Evolutionary conservation across 2,888 invertebrate genomes (phyloP), one percentile per base, ranked within the genome.

Genomic region (Lobophora halterata): DNA sequence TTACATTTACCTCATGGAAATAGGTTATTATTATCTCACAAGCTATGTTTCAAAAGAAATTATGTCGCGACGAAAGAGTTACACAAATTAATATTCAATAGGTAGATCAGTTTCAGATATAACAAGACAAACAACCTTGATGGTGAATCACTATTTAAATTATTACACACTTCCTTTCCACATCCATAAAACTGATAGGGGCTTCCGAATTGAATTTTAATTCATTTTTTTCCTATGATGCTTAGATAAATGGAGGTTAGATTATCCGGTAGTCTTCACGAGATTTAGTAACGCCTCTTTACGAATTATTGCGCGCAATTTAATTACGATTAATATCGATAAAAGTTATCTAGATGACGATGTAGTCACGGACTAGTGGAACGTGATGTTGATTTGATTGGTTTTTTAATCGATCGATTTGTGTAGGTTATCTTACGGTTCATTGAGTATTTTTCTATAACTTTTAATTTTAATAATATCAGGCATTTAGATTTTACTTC

Each of bases 221-320:
- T 55, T 49, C 46, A 39, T 28, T 51, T 50, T 55, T 48, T 47
- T 37, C n/a, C 21, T 38, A 23, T 28, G 23, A 24, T 17, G 26
- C 17, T 26, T 46, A 39, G 32, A 46, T 54, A 51, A 47, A 49
- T 39, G 40, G 43, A 48, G 26, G 44, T 49, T 30, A 19, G 31
- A 37, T 46, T 46, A 54, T 49, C 37, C 54, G 44, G 54, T 59
- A 53, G 54, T 57, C 51, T 64, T 69, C 70, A 71, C 65, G 65
- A 67, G 55, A 52, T 61, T 78, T 66, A 70, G 75, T 64, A 62
- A 77, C 70, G 76, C 71, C 71, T 64, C 64, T 76, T 78, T 73
- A 71, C 65, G 64, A 75, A 75, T 77, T 71, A 72, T 71, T 72
- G 65, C 66, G 63, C 70, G 71, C 75, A 64, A 73, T 79, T 80